A percentile compares a stretch with the other conserved stretches of the same genome.
phyloP scores from a whole-genome alignment of 2,797 vertebrate genomes.

The Cirrhinus mrigala region DNA sequence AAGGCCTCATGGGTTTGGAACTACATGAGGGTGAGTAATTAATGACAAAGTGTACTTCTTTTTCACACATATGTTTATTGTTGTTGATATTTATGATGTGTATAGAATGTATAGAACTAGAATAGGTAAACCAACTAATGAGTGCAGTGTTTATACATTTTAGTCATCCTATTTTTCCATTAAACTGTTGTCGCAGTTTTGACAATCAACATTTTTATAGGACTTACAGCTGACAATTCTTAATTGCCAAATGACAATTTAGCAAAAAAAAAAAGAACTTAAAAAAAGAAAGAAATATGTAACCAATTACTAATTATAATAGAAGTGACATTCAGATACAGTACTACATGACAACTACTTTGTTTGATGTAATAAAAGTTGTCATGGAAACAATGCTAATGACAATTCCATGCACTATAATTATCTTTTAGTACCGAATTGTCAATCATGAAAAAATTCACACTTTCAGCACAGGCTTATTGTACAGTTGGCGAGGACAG shows the following conservation, averaged over 20 bases:
- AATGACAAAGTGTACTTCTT: no score
- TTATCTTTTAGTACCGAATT: background rate
- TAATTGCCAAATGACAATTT: background rate
- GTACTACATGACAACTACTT: background rate
- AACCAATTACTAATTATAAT: background rate
- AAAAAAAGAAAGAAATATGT: background rate
- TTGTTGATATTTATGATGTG: no score
- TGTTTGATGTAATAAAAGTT: background rate
- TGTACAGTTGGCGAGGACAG: background rate
- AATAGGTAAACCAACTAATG: no score
- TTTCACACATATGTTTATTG: no score
- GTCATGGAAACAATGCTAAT: constrained; percentile 10
- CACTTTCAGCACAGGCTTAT: background rate
- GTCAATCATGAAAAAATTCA: background rate
- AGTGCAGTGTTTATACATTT: no score
- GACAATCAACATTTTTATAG: background rate
- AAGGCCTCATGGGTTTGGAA: no score
- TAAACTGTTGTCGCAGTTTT: no score
- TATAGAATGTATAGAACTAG: no score
- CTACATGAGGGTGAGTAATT: no score
- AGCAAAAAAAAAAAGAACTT: background rate
- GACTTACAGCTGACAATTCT: background rate
- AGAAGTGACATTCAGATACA: background rate
- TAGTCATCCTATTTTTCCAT: no score
- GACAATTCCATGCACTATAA: background rate